Conservation (phyloP, 2,797 vertebrate genomes). For the Natrix natrix region DNA sequence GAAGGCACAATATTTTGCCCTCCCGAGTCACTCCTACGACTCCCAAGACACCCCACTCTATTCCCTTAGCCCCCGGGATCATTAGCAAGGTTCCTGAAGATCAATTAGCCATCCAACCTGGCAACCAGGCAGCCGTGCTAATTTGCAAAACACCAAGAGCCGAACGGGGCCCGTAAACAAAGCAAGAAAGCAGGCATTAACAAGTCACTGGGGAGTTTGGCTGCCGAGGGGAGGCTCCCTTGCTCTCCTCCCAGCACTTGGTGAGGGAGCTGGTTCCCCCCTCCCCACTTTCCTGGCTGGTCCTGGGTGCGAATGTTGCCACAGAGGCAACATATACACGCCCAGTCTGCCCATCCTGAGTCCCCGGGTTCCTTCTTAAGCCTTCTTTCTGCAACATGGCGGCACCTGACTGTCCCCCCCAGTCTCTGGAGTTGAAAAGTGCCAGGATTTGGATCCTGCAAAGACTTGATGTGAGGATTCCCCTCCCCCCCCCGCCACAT, state of each 20-base stretch:
- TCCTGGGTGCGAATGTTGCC: not conserved
- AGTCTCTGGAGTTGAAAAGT: not conserved
- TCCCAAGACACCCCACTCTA: constrained; percentile 11
- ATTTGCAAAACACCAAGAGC: constrained; percentile 80
- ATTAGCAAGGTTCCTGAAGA: constrained; percentile 84
- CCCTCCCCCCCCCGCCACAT: too few species aligned
- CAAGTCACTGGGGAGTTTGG: constrained; percentile 64
- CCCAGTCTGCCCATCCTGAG: not conserved
- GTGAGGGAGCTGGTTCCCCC: too few species aligned
- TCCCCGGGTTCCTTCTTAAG: not conserved
- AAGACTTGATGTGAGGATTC: not conserved
- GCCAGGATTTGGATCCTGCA: not conserved
- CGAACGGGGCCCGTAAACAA: constrained; percentile 81
- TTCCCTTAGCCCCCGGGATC: constrained; percentile 80
- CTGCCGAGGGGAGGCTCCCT: not conserved
- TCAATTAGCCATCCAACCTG: constrained; percentile 82
- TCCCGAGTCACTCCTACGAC: not conserved
- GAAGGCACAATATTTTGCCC: not conserved
- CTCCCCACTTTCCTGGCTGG: not conserved
- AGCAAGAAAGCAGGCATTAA: constrained; percentile 67
- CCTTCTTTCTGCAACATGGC: too few species aligned
- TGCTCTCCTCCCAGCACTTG: not conserved
- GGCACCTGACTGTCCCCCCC: too few species aligned
- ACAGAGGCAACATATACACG: not conserved
- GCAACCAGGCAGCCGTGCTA: constrained; percentile 72